These are phyloP conservation scores for Coenonympha glycerion DNA, from an alignment of 2,888 invertebrate genomes.

Conservation along the genomic window DNA sequence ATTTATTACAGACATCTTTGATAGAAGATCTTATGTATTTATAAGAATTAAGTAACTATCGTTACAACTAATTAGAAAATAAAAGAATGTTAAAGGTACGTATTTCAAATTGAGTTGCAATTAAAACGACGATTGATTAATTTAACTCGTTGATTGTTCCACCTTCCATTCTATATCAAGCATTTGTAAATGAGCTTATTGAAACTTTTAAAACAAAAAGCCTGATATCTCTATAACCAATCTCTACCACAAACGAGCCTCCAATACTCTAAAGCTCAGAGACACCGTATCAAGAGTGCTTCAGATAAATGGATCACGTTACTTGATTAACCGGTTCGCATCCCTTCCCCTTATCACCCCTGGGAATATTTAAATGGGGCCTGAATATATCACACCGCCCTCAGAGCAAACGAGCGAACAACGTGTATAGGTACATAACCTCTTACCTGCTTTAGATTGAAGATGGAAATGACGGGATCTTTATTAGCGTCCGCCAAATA, in stretches of 20 bases:
- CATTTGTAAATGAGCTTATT: neutral
- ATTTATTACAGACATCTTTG: constrained; percentile 13
- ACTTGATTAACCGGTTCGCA: constrained; percentile 74
- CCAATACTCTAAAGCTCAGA: constrained; percentile 69
- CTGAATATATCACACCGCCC: constrained; percentile 72
- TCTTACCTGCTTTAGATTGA: constrained; percentile 64
- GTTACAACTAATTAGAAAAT: too few species aligned
- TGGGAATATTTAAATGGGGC: constrained; percentile 74
- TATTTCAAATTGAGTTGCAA: neutral
- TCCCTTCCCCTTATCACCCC: constrained; percentile 72
- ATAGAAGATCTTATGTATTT: neutral
- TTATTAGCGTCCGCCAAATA: constrained; percentile 46
- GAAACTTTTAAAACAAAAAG: constrained; percentile 16
- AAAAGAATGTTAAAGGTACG: too few species aligned
- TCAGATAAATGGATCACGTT: constrained; percentile 75
- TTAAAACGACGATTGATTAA: neutral
- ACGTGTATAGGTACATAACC: constrained; percentile 38
- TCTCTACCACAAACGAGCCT: constrained; percentile 54
- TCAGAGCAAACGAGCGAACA: constrained; percentile 49
- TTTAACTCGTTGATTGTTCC: neutral
- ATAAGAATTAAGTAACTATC: neutral
- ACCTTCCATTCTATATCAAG: neutral
- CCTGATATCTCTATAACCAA: constrained; percentile 39
- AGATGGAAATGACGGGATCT: constrained; percentile 58
- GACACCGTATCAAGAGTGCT: constrained; percentile 70